Evolutionary conservation across 2,113 vertebrate species (phyloP).

Genomic region (Rousettus leschenaultii): DNA sequence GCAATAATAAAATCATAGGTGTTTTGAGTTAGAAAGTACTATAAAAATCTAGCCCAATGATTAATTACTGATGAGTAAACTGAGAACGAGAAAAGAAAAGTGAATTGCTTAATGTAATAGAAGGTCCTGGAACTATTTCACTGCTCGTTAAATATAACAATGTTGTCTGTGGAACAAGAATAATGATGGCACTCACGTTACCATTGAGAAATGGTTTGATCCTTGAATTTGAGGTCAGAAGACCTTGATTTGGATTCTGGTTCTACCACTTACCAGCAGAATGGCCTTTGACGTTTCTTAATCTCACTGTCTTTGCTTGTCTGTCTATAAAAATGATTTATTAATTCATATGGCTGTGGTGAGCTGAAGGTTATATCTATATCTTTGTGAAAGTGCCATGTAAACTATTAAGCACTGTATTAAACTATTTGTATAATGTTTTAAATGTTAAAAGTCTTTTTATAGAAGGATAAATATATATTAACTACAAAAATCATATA

Average conservation of each 20-base stretch:
- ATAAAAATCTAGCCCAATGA: not conserved
- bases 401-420: not conserved
- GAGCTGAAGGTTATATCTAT: not conserved
- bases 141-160: not conserved
- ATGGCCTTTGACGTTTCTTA: not conserved
- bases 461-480: not conserved
- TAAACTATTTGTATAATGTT: not conserved
- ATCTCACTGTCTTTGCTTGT: not conserved
- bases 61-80: not conserved
- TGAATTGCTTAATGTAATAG: not conserved
- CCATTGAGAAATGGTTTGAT: not conserved
- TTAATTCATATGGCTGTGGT: not conserved
- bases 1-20: not conserved
- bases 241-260: not conserved
- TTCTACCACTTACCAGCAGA: not conserved
- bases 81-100: not conserved
- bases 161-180: not conserved
- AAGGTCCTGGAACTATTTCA: not conserved
- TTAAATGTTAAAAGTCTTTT: not conserved
- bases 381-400: not conserved
- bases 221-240: not conserved
- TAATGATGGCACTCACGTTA: not conserved
- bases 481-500: not conserved
- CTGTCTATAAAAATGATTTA: not conserved
- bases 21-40: not conserved